Evolutionary conservation across 2,797 vertebrate species (phyloP), one percentile per base, ranked within the genome.

Genomic region (Mus caroli): DNA sequence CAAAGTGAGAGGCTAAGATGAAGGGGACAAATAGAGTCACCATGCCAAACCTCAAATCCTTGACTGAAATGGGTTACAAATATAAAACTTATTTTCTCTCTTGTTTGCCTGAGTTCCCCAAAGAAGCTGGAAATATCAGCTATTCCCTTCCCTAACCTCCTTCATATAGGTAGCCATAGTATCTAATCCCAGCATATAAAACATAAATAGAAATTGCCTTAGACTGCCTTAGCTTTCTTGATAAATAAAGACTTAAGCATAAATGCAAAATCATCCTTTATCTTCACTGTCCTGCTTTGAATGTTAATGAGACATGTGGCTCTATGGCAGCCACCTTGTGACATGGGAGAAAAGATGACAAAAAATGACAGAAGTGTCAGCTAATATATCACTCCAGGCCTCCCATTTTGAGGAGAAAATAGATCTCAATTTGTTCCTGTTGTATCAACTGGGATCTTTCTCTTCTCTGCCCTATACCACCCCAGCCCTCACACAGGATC

Each of bases 371-470:
- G 19, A 60, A 24, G n/a, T 6, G 13, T 34, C 85, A 82, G 43
- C 11, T 50, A 86, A 24, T 46, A 24, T 28, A 37, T 56, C 12
- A 71, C 0, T n/a, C 40, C 2, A n/a, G 1, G 1, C 1, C 17
- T 95, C 75, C 93, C 46, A n/a, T 71, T 76, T 69, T 31, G 20
- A 34, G 73, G 73, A 58, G 79, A 69, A 92, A 77, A 69, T 69
- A 34, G 3, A 90, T 20, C 67, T 77, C 54, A 82, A 54, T 62
- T 56, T 92, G 31, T 77, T 85, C 37, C 69, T 85, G 43, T 6
- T 54, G 37, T 64, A 76, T 60, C 71, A 91, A 46, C 20, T 20
- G 62, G 24, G 20, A 56, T 92, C 40, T 26, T 12, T 13, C 24
- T 43, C 52, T 60, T 22, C 50, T n/a, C 52, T 20, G 22, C 40